Evolutionary conservation across 2,797 vertebrate genomes (phyloP).

Genomic region (Sphenodon punctatus): DNA sequence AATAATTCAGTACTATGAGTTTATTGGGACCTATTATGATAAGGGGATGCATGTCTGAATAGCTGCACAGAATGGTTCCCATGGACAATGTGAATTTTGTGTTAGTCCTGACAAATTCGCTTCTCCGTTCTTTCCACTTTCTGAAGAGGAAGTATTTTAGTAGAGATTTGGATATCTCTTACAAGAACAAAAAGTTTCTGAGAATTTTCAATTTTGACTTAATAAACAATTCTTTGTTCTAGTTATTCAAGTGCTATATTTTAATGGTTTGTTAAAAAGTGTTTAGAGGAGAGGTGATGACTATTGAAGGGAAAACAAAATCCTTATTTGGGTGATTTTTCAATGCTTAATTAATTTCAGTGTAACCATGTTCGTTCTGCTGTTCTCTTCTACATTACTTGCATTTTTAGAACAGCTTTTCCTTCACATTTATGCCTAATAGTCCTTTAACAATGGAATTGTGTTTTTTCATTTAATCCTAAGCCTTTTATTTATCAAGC

Average conservation of each 20-base stretch:
- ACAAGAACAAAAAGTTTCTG: background rate
- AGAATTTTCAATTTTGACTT: background rate
- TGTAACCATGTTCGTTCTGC: conserved; percentile 64
- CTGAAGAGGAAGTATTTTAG: conserved; percentile 41
- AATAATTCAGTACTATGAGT: conserved; percentile 55
- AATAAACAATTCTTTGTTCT: background rate
- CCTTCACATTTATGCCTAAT: conserved; percentile 55
- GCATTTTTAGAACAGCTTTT: conserved; percentile 67
- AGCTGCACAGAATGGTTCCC: conserved; percentile 58
- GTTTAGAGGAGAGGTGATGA: conserved; percentile 14
- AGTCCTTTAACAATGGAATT: background rate
- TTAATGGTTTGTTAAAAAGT: conserved; percentile 47
- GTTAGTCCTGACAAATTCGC: conserved; percentile 45
- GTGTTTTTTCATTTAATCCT: conserved; percentile 56
- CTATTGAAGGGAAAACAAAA: conserved; percentile 47
- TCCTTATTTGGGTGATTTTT: conserved; percentile 55
- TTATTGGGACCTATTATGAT: conserved; percentile 54
- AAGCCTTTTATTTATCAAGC: conserved; percentile 42
- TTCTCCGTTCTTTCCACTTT: conserved; percentile 36
- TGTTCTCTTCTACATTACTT: conserved; percentile 64
- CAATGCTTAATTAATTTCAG: conserved; percentile 58
- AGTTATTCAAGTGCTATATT: conserved; percentile 34
- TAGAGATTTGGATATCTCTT: conserved; percentile 33
- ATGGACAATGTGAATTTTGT: conserved; percentile 47
- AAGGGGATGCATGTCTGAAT: conserved; percentile 40